phyloP scores from a whole-genome alignment of 2,113 vertebrate genomes.

The Sturnus vulgaris region DNA sequence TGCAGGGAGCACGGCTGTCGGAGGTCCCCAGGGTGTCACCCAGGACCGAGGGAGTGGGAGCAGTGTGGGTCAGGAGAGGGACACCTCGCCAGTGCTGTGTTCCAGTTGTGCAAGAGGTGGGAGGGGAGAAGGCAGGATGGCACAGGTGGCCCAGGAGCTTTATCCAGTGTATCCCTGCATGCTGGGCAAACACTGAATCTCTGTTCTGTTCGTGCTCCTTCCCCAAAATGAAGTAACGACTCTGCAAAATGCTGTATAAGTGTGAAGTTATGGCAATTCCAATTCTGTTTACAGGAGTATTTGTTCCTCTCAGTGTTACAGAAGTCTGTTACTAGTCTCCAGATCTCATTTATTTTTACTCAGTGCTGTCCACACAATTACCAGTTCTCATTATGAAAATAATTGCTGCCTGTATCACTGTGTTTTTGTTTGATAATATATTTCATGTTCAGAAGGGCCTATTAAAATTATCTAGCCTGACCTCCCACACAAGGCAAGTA shows the following conservation, averaged over 20 bases:
- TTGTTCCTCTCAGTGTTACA: neutral
- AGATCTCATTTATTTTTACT: slow-evolving; percentile 25
- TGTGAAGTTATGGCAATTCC: neutral
- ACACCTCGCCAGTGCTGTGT: fast-evolving
- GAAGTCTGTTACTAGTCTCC: neutral
- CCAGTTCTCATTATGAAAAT: slow-evolving; percentile 39
- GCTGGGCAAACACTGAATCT: neutral
- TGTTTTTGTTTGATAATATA: slow-evolving; percentile 39
- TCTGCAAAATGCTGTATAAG: fast-evolving
- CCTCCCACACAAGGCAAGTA: neutral
- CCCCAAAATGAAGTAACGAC: neutral
- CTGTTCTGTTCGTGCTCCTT: neutral
- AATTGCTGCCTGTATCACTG: slow-evolving; percentile 24
- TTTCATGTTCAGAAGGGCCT: slow-evolving; percentile 35
- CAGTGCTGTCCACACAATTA: neutral
- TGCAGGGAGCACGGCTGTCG: neutral
- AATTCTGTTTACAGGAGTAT: neutral
- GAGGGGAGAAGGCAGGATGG: neutral
- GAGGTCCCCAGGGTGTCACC: too few relatives aligned
- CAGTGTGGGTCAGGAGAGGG: fast-evolving
- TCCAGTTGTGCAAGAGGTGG: neutral
- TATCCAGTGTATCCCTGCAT: fast-evolving
- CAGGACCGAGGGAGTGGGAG: fast-evolving
- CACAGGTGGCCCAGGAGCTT: neutral
- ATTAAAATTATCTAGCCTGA: slow-evolving; percentile 50